Evolutionary conservation across 2,888 invertebrate species (phyloP).

Genomic region (Yponomeuta malinellus): DNA sequence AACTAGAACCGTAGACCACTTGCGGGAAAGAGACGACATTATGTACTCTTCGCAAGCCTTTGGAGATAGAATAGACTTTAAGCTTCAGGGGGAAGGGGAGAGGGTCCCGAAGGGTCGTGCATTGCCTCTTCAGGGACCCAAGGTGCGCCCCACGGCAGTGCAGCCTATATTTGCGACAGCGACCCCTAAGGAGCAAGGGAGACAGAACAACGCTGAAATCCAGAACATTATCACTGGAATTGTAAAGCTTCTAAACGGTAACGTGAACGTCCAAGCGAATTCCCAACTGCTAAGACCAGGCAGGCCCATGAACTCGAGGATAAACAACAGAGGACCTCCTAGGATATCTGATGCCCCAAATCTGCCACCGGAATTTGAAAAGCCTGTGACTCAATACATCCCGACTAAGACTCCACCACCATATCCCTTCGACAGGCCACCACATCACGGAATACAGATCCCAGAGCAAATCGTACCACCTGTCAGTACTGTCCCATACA

Average conservation of each 20-base stretch:
- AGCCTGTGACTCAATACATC: slow-evolving; percentile 58
- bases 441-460: slow-evolving; percentile 80
- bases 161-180: slow-evolving; percentile 72
- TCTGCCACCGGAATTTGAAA: slow-evolving; percentile 80
- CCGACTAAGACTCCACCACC: slow-evolving; percentile 78
- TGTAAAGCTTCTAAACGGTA: slow-evolving; percentile 90
- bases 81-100: slow-evolving; percentile 83
- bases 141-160: slow-evolving; percentile 71
- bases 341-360: slow-evolving; percentile 86
- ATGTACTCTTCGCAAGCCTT: slow-evolving; percentile 54
- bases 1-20: slow-evolving; percentile 65
- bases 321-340: slow-evolving; percentile 93
- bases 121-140: slow-evolving; percentile 81
- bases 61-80: slow-evolving; percentile 61
- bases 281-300: slow-evolving; percentile 78
- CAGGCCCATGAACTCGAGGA: slow-evolving; percentile 83
- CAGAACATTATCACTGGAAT: slow-evolving; percentile 94
- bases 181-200: slow-evolving; percentile 58
- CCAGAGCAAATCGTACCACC: slow-evolving; percentile 85
- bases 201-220: slow-evolving; percentile 78
- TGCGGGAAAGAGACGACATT: slow-evolving; percentile 47
- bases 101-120: slow-evolving; percentile 84
- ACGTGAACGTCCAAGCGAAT: slow-evolving; percentile 89
- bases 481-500: slow-evolving; percentile 51
- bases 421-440: slow-evolving; percentile 85